These are phyloP conservation scores for Cebus imitator DNA, from an alignment of 2,113 vertebrate species.

Conservation along the genomic window DNA sequence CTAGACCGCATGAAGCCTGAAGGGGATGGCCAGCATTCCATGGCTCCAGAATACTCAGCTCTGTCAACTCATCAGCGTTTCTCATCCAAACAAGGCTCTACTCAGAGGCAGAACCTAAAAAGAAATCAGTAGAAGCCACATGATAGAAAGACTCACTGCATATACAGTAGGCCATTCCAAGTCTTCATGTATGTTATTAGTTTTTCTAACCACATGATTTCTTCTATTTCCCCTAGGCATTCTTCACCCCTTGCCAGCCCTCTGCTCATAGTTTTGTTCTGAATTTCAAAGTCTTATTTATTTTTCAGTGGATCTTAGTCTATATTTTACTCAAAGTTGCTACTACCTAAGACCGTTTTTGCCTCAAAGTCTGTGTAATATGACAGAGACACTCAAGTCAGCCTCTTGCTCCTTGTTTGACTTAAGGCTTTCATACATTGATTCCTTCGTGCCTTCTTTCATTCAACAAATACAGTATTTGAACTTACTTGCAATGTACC, in stretches of 20 bases:
- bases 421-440: not conserved
- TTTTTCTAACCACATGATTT: not conserved
- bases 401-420: not conserved
- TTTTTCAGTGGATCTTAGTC: not conserved
- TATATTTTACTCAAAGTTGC: not conserved
- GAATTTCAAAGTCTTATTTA: not conserved
- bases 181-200: not conserved
- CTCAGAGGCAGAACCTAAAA: not conserved
- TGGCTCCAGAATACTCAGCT: not conserved
- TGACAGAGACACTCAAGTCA: not conserved
- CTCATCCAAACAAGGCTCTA: not conserved
- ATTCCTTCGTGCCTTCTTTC: not conserved
- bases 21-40: not conserved
- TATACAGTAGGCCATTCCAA: not conserved
- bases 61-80: not conserved
- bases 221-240: not conserved
- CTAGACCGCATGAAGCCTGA: not conserved
- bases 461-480: not conserved
- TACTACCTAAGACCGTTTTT: not conserved
- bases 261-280: not conserved
- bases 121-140: not conserved
- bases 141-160: not conserved
- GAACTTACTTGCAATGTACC: not conserved
- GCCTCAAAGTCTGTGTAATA: not conserved
- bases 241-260: not conserved